Conservation (phyloP, 1,140 invertebrate genomes). For the Araneus ventricosus region DNA sequence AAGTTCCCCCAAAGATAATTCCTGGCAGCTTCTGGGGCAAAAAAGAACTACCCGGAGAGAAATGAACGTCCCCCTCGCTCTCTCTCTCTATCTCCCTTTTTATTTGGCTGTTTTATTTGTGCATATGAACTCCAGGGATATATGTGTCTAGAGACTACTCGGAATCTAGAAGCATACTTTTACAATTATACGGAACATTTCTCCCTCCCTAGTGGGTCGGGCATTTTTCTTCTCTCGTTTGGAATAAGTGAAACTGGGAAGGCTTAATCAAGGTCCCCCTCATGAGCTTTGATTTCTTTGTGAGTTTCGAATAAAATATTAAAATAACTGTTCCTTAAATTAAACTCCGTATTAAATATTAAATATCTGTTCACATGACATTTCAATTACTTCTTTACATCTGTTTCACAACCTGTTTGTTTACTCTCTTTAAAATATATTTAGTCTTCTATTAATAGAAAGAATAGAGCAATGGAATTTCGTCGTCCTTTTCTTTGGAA, state of each 20-base stretch:
- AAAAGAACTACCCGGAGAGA: conserved; percentile 26
- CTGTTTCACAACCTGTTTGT: not conserved
- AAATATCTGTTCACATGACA: not conserved
- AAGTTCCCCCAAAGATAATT: conserved; percentile 45
- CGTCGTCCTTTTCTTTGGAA: not conserved
- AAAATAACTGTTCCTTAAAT: not conserved
- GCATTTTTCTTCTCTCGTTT: not conserved
- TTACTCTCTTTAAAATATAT: not conserved
- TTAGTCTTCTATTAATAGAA: not conserved
- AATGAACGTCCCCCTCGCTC: not conserved
- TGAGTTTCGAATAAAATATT: not conserved
- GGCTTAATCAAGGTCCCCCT: not conserved
- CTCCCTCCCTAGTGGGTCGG: too few species aligned
- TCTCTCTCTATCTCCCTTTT: not conserved
- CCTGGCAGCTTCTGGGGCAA: not conserved
- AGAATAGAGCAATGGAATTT: not conserved
- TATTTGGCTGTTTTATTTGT: conserved; percentile 11
- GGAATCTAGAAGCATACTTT: conserved; percentile 9
- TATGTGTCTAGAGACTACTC: not conserved
- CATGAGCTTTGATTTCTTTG: not conserved
- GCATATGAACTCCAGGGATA: not conserved
- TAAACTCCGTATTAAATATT: not conserved
- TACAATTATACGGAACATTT: conserved; percentile 2
- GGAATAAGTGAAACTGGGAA: not conserved
- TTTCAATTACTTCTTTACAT: not conserved